These are phyloP conservation scores for Barypeithes pellucidus DNA, from an alignment of 2,888 invertebrate genomes.

Conservation along the genomic window DNA sequence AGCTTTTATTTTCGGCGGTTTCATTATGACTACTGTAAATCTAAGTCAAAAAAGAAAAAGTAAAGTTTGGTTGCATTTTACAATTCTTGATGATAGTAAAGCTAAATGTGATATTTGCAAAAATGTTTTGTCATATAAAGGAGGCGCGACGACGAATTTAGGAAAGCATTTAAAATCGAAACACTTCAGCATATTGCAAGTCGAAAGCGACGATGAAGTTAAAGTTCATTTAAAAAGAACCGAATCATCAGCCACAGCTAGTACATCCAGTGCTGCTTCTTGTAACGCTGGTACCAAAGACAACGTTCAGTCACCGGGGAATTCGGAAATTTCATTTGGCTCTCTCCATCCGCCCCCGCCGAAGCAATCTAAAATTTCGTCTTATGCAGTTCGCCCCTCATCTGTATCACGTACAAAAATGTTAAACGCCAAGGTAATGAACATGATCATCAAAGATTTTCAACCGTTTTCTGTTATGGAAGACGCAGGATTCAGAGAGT, in stretches of 20 bases:
- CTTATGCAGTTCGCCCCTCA: background rate
- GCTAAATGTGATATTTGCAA: background rate
- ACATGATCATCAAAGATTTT: slow-evolving; percentile 53
- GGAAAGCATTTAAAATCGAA: background rate
- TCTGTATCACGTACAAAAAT: background rate
- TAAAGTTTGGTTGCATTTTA: too few species aligned
- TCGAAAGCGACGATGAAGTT: background rate
- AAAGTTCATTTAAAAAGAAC: background rate
- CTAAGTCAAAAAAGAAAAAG: too few species aligned
- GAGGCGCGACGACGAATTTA: background rate
- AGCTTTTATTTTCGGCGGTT: too few species aligned
- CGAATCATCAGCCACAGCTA: background rate
- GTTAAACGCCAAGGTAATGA: slow-evolving; percentile 13
- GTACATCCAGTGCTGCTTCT: background rate
- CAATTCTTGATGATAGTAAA: background rate
- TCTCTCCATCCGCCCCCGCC: too few species aligned
- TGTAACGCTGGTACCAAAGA: too few species aligned
- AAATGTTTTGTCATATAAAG: background rate
- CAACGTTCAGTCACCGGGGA: too few species aligned
- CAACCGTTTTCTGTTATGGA: slow-evolving; percentile 57
- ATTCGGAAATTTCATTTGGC: too few species aligned
- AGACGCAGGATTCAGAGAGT: slow-evolving; percentile 53
- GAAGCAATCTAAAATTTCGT: too few species aligned
- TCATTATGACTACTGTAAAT: too few species aligned
- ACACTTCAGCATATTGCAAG: background rate